A percentile compares a stretch with the other conserved stretches of the same genome.
These are phyloP conservation scores for Acanthurus lineatus DNA, from an alignment of 2,797 vertebrate genomes.

Conservation along the genomic window DNA sequence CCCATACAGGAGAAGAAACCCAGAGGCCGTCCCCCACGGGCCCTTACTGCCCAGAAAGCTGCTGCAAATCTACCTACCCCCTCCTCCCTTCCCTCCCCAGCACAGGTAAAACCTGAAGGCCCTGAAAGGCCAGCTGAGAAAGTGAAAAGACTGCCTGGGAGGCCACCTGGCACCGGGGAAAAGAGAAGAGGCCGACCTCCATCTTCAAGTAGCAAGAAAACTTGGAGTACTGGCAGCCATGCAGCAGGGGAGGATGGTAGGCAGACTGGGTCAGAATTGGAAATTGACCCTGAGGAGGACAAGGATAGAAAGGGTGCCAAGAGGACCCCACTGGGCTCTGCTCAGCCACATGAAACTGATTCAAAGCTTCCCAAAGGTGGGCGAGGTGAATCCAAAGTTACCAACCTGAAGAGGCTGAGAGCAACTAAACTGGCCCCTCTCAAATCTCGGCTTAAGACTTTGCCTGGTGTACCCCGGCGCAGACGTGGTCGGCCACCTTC, in stretches of 20 bases:
- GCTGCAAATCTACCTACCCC: constrained; percentile 84
- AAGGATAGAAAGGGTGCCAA: constrained; percentile 89
- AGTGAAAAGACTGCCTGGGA: constrained; percentile 91
- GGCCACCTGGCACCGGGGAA: constrained; percentile 90
- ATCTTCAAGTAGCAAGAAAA: constrained; percentile 80
- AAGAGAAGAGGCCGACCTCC: constrained; percentile 96
- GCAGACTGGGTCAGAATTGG: constrained; percentile 80
- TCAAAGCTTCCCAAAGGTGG: constrained; percentile 79
- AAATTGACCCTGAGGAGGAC: constrained; percentile 87
- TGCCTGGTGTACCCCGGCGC: constrained; percentile 89
- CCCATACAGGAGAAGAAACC: constrained; percentile 92
- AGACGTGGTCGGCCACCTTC: constrained; percentile 94
- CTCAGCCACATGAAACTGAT: constrained; percentile 87
- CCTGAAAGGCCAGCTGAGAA: constrained; percentile 88
- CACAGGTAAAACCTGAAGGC: constrained; percentile 88
- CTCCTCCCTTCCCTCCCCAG: constrained; percentile 83
- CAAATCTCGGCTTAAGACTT: constrained; percentile 93
- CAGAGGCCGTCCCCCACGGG: constrained; percentile 95
- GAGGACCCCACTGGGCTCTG: constrained; percentile 87
- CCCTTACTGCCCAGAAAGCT: constrained; percentile 88
- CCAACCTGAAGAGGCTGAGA: constrained; percentile 94
- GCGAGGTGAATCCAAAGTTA: constrained; percentile 82
- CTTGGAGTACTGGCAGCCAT: constrained; percentile 78
- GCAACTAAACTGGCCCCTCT: constrained; percentile 93
- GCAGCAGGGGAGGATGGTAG: constrained; percentile 85